Percentiles rank a stretch among this genome's conserved stretches.
Conservation (phyloP, 2,888 invertebrate species). For the Nemoura dubitans region DNA sequence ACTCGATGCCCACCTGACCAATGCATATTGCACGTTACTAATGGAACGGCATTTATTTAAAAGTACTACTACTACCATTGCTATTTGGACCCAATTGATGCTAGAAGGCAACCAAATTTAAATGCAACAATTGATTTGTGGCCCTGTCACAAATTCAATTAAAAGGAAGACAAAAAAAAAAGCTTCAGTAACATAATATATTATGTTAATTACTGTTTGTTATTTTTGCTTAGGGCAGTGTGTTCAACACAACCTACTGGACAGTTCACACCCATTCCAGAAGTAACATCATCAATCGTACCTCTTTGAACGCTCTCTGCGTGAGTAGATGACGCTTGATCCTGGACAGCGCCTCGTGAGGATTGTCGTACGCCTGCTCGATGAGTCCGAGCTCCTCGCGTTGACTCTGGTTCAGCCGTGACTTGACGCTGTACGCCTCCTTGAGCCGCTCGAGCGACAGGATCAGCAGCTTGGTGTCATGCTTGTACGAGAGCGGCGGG, state of each 20-base stretch:
- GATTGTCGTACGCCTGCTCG: slow-evolving; percentile 99
- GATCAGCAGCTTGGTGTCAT: slow-evolving; percentile 98
- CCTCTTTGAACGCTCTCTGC: slow-evolving; percentile 98
- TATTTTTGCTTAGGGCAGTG: too few species aligned
- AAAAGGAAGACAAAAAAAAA: too few species aligned
- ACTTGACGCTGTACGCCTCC: slow-evolving; percentile 98
- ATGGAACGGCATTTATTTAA: too few species aligned
- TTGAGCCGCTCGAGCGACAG: slow-evolving; percentile 95
- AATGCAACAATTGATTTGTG: too few species aligned
- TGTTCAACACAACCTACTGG: slow-evolving; percentile 39
- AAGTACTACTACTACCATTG: too few species aligned
- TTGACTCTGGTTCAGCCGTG: slow-evolving; percentile 97
- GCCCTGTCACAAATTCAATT: too few species aligned
- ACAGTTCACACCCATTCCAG: not conserved
- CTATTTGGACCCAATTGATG: too few species aligned
- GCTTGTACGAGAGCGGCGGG: slow-evolving; percentile 98
- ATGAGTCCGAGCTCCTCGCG: slow-evolving; percentile 98
- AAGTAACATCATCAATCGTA: slow-evolving; percentile 56
- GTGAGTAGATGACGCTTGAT: slow-evolving; percentile 99
- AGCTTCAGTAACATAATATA: too few species aligned
- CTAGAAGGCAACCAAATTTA: too few species aligned
- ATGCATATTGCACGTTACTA: too few species aligned
- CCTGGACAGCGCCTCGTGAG: slow-evolving; percentile 97
- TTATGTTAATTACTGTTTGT: too few species aligned
- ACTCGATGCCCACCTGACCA: slow-evolving; percentile 92